These are phyloP conservation scores for Lochmaea crataegi DNA, from an alignment of 2,888 invertebrate genomes.

Conservation along the genomic window DNA sequence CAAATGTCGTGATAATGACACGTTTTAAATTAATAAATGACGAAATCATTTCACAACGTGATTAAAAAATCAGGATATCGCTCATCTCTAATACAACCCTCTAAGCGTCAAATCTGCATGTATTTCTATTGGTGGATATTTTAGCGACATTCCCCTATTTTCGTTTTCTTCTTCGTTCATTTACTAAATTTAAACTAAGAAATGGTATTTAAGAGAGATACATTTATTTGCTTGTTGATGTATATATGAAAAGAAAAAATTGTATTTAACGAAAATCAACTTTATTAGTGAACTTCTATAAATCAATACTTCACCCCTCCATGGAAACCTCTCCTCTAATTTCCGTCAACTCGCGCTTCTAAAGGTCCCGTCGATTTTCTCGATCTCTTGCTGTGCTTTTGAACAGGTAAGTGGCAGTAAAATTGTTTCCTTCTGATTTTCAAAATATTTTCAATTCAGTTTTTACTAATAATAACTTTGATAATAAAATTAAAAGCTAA, in stretches of 20 bases:
- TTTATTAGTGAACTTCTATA: conserved; percentile 33
- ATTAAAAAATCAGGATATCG: too few relatives aligned
- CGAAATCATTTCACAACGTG: too few relatives aligned
- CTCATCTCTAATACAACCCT: too few relatives aligned
- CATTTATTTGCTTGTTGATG: too few relatives aligned
- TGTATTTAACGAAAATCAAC: conserved; percentile 9
- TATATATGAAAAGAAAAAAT: neutral
- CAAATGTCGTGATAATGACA: too few relatives aligned
- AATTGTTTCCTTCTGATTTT: conserved; percentile 31
- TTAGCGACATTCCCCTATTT: conserved; percentile 55
- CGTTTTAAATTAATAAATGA: too few relatives aligned
- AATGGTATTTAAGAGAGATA: neutral
- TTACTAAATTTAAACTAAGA: neutral
- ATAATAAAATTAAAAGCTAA: neutral
- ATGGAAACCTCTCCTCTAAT: conserved; percentile 54
- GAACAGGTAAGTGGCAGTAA: conserved; percentile 52
- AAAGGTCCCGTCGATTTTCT: conserved; percentile 58
- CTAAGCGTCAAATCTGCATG: conserved; percentile 48
- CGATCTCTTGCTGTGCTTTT: conserved; percentile 57
- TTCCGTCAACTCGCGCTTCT: conserved; percentile 59
- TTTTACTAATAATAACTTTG: neutral
- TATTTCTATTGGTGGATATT: conserved; percentile 54
- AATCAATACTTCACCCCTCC: conserved; percentile 59
- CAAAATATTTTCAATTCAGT: neutral
- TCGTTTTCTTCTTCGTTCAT: conserved; percentile 10